These are phyloP conservation scores for Dascyllus trimaculatus DNA, from an alignment of 2,113 vertebrate genomes.

Conservation along the genomic window DNA sequence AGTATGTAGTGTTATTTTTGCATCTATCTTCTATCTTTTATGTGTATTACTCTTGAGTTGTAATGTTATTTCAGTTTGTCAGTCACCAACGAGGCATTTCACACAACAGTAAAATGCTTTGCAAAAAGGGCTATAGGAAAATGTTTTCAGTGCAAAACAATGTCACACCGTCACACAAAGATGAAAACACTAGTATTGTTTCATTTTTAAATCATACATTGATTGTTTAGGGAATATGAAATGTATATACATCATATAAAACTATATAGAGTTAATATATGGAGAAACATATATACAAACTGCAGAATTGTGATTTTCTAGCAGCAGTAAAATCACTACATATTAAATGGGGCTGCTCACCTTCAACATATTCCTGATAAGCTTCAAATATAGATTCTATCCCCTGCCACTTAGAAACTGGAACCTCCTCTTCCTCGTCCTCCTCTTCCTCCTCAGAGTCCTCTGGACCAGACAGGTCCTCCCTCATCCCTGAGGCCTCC, in stretches of 20 bases:
- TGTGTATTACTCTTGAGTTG: neutral
- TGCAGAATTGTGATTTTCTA: neutral
- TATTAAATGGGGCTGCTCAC: conserved; percentile 74
- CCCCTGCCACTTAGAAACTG: conserved; percentile 92
- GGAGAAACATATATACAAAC: neutral
- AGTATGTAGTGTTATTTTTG: neutral
- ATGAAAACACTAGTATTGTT: no score
- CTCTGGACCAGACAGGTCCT: conserved; percentile 82
- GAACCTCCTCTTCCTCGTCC: conserved; percentile 83
- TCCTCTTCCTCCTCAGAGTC: conserved; percentile 89
- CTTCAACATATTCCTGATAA: conserved; percentile 98
- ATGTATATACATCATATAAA: no score
- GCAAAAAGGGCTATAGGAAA: neutral
- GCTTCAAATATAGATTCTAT: conserved; percentile 98
- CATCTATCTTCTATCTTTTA: neutral
- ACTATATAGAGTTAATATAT: neutral
- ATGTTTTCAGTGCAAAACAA: neutral
- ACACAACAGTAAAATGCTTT: neutral
- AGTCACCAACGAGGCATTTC: neutral
- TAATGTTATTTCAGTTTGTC: neutral
- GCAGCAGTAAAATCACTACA: neutral
- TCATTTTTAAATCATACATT: no score
- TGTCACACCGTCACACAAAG: no score
- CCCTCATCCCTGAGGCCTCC: conserved; percentile 72
- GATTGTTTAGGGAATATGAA: no score